Conservation (phyloP, 2,797 vertebrate species). For the Esox lucius region DNA sequence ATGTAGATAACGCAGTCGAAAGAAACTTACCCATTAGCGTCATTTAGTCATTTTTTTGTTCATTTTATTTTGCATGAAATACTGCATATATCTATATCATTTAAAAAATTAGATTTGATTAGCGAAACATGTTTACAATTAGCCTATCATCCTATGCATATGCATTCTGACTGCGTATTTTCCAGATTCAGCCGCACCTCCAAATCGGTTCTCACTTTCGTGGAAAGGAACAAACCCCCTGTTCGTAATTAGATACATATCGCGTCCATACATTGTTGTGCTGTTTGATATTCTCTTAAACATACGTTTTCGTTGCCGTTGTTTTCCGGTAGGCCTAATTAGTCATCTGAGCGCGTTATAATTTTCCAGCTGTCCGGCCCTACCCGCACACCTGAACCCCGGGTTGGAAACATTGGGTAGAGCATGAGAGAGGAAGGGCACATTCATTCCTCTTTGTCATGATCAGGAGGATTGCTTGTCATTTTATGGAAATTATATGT, state of each 20-base stretch:
- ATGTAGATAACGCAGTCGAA: conserved; percentile 74
- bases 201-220: conserved; percentile 46
- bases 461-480: conserved; percentile 67
- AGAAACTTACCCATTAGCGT: conserved; percentile 67
- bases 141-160: conserved; percentile 74
- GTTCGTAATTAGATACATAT: conserved; percentile 12
- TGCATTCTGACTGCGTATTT: conserved; percentile 82
- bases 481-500: conserved; percentile 69
- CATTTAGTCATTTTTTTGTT: conserved; percentile 47
- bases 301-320: conserved; percentile 7
- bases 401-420: conserved; percentile 29
- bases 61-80: conserved; percentile 33
- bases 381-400: conserved; percentile 72
- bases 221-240: conserved; percentile 37
- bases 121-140: conserved; percentile 30
- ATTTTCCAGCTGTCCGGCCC: conserved; percentile 41
- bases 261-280: not conserved
- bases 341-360: conserved; percentile 38
- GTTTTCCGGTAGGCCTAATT: conserved; percentile 26
- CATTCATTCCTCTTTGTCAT: conserved; percentile 67
- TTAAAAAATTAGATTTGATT: conserved; percentile 39
- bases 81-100: conserved; percentile 13
- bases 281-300: not conserved
- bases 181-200: conserved; percentile 72
- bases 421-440: not conserved